Evolutionary conservation across 1,140 invertebrate species (phyloP), one percentile per base, ranked within the genome.

Genomic region (Psilanteris sp.): DNA sequence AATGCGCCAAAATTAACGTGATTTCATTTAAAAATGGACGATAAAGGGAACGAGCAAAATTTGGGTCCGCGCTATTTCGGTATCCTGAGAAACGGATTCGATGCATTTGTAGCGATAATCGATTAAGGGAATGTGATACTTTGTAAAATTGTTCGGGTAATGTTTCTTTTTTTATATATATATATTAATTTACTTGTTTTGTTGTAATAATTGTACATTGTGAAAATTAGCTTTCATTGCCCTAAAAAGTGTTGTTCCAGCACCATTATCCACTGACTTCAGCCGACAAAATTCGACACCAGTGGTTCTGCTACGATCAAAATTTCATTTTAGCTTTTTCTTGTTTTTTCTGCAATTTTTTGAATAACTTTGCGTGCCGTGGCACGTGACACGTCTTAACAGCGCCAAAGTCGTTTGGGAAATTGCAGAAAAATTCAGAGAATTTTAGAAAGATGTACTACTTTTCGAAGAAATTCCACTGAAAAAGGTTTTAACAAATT

Each of bases 401-500:
- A 62, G 31, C 36, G 61, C 37, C 64, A 59, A 59, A 66, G 59
- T 68, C 43, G 57, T 70, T 70, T 57, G 72, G 57, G 27, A 70
- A 59, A 64, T 76, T 76, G 39, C 62, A 64, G 72, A 70, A 70
- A 50, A 72, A 77, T 77, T 72, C 67, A 72, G 75, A 77, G 74
- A 77, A 77, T 77, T 77, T 77, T 77, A 77, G 75, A 77, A 77
- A 77, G 68, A 73, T 68, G 43, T 34, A 57, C 27, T 39, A 68
- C 48, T 73, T 77, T 77, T 77, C 75, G 75, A 72, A 77, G 68
- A 77, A 77, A 77, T 77, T 72, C 75, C 75, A 77, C 62, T 72
- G 75, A 72, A 72, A 77, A 72, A 27, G 39, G 11, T 55, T 68
- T 64, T 34, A 52, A 62, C 68, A 62, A 72, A 77, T 72, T 77